Evolutionary conservation across 1,140 invertebrate species (phyloP).

Genomic region (Lanistes nyassanus): DNA sequence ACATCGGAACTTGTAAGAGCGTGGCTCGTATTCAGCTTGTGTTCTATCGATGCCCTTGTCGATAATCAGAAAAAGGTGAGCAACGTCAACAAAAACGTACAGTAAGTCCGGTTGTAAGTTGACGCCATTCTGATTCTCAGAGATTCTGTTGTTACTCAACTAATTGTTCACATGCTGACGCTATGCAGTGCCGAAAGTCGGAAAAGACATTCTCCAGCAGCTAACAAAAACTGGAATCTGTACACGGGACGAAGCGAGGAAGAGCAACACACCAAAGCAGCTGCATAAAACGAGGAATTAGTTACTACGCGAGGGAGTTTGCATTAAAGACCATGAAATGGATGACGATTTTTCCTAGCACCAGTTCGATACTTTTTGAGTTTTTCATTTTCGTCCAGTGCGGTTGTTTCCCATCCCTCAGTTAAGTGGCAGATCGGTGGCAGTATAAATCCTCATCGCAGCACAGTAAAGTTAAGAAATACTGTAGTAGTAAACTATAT

Average conservation of each 20-base stretch:
- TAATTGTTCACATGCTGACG: neutral
- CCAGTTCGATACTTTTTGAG: no score
- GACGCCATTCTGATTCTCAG: neutral
- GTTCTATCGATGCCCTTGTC: conserved; percentile 88
- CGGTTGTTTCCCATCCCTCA: no score
- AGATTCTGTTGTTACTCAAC: neutral
- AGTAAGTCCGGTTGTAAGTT: neutral
- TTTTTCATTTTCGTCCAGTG: no score
- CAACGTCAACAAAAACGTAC: neutral
- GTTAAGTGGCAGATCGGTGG: no score
- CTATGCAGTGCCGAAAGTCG: neutral
- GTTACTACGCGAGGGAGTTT: no score
- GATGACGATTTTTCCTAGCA: no score
- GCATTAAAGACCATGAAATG: no score
- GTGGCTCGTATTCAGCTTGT: conserved; percentile 92
- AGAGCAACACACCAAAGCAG: neutral
- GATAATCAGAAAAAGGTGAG: conserved; percentile 94
- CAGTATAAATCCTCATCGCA: no score
- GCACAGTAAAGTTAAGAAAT: no score
- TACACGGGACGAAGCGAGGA: neutral
- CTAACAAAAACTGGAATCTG: neutral
- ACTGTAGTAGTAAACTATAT: no score
- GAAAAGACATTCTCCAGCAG: neutral
- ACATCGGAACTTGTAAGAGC: conserved; percentile 91
- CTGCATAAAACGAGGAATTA: neutral